Percentiles rank a stretch among this genome's conserved stretches.
Evolutionary conservation across 2,113 vertebrate genomes (phyloP).

Genomic region (Tilapia sparmanii): DNA sequence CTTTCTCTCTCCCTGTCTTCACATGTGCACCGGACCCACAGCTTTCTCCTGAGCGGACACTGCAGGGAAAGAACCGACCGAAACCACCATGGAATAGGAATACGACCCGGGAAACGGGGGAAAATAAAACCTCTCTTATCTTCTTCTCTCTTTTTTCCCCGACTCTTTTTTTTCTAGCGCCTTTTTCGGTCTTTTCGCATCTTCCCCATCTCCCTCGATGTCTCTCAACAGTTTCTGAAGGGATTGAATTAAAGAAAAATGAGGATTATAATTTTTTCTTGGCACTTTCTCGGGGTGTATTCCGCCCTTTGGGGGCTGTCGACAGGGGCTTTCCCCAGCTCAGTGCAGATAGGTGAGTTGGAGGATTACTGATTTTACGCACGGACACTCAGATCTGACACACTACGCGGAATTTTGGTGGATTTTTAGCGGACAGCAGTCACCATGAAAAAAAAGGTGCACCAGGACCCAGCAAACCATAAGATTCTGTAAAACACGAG

Average conservation of each 20-base stretch:
- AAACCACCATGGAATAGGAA: constrained; percentile 76
- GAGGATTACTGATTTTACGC: constrained; percentile 32
- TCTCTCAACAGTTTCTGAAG: constrained; percentile 80
- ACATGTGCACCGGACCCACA: constrained; percentile 80
- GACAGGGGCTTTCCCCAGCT: constrained; percentile 98
- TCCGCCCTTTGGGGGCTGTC: constrained; percentile 92
- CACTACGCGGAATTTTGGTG: neutral
- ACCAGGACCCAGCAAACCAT: neutral
- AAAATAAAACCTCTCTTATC: constrained; percentile 18
- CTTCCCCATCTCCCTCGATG: constrained; percentile 82
- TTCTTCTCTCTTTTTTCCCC: neutral
- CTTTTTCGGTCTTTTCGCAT: constrained; percentile 45
- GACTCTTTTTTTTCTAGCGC: neutral
- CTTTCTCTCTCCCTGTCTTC: constrained; percentile 48
- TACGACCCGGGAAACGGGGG: constrained; percentile 53
- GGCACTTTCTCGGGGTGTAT: constrained; percentile 94
- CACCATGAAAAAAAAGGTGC: neutral
- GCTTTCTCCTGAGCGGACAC: constrained; percentile 81
- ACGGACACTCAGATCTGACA: constrained; percentile 16
- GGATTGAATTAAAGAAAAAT: constrained; percentile 79
- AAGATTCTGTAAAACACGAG: neutral
- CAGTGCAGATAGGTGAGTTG: constrained; percentile 97
- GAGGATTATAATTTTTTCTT: constrained; percentile 97
- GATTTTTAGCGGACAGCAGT: neutral
- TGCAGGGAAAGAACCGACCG: constrained; percentile 80